Conservation (phyloP, 2,888 invertebrate species). For the Eristalis tenax region DNA sequence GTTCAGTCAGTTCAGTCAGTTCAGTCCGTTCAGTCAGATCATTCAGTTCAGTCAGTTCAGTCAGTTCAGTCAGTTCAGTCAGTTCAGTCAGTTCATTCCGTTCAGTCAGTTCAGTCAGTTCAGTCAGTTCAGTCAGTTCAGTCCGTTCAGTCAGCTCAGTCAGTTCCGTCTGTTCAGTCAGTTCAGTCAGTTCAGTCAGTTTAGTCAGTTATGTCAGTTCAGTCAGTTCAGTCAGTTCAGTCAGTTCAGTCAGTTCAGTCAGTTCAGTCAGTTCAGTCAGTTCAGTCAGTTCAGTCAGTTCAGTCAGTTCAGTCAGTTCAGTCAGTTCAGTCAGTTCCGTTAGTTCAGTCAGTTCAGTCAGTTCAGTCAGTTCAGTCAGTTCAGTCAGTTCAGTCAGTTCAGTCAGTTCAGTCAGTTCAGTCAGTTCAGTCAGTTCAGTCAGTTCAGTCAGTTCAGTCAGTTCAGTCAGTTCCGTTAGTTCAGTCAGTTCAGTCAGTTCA, state of each 20-base stretch:
- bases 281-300: not conserved
- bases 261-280: not conserved
- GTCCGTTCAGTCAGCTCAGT: not conserved
- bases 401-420: too few relatives aligned
- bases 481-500: not conserved
- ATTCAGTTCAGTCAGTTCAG: not conserved
- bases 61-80: not conserved
- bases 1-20: not conserved
- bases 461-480: not conserved
- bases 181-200: not conserved
- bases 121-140: not conserved
- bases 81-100: not conserved
- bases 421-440: too few relatives aligned
- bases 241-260: not conserved
- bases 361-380: too few relatives aligned
- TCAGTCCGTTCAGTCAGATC: not conserved
- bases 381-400: too few relatives aligned
- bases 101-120: not conserved
- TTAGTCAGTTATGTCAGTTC: not conserved
- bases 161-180: not conserved
- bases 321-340: not conserved
- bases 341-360: not conserved
- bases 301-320: not conserved
- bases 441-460: too few relatives aligned
- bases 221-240: not conserved